Percentiles rank a stretch among this genome's conserved stretches.
phyloP scores from a whole-genome alignment of 1,140 invertebrate species.

The Aleiodes sp. region DNA sequence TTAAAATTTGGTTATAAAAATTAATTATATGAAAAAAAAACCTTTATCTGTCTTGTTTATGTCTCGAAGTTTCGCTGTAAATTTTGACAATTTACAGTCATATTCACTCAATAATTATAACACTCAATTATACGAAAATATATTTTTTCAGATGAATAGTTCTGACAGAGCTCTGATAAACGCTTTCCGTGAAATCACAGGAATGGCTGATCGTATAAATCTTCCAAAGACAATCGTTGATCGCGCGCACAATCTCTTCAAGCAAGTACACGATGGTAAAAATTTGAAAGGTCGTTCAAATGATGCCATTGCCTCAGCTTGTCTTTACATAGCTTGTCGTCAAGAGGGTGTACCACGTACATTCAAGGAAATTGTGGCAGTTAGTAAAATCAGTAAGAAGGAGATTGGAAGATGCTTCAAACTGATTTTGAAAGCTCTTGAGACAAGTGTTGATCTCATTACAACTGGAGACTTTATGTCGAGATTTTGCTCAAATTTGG shows the following conservation, averaged over 20 bases:
- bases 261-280: conserved; percentile 98
- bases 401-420: conserved; percentile 99
- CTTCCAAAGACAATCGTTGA: conserved; percentile 95
- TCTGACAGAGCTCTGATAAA: conserved; percentile 94
- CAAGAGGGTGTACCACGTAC: conserved; percentile 98
- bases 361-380: conserved; percentile 99
- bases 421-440: conserved; percentile 89
- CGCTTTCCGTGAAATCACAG: conserved; percentile 95
- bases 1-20: no score
- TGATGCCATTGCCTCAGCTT: conserved; percentile 98
- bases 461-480: conserved; percentile 99
- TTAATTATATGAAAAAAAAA: no score
- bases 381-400: conserved; percentile 98
- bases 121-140: neutral
- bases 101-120: neutral
- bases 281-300: conserved; percentile 92
- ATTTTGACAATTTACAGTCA: no score
- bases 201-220: conserved; percentile 98
- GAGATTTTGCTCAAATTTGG: conserved; percentile 86
- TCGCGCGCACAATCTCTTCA: conserved; percentile 94
- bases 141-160: conserved; percentile 76
- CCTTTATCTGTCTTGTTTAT: no score
- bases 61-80: no score
- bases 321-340: conserved; percentile 98
- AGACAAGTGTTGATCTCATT: conserved; percentile 97